Conservation (phyloP, 1,140 invertebrate genomes). For the Drosophila varians region DNA sequence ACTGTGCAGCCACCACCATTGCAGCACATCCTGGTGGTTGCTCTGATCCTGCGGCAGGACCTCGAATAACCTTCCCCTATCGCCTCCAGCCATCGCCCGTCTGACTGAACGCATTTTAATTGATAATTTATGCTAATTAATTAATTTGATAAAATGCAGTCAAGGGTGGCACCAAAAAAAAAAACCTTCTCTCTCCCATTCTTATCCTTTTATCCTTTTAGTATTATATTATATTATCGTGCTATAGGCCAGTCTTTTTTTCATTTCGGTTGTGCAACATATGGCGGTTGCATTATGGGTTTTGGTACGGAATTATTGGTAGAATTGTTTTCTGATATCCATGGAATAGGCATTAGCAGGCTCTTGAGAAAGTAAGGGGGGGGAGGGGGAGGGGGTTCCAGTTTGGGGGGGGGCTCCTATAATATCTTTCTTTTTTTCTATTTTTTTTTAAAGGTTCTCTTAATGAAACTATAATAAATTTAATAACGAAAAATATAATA, state of each 20-base stretch:
- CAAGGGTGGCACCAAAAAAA: conserved; percentile 22
- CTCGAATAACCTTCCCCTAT: conserved; percentile 11
- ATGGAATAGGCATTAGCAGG: neutral
- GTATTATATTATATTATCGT: no score
- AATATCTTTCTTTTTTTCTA: no score
- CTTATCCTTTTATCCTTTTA: neutral
- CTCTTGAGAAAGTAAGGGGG: neutral
- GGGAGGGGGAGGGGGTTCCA: neutral
- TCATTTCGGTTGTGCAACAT: conserved; percentile 4
- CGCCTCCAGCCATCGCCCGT: conserved; percentile 11
- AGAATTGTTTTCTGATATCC: conserved; percentile 5
- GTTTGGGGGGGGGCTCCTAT: no score
- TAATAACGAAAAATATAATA: no score
- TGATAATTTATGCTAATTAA: conserved; percentile 77
- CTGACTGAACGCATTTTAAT: conserved; percentile 63
- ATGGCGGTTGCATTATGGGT: conserved; percentile 12
- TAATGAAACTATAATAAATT: no score
- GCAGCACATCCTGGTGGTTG: conserved; percentile 14
- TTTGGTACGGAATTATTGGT: conserved; percentile 4
- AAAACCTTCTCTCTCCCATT: neutral
- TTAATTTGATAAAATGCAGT: conserved; percentile 45
- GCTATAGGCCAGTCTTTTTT: no score
- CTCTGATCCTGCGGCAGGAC: conserved; percentile 21
- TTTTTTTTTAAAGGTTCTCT: no score
- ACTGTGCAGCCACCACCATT: neutral